Evolutionary conservation across 2,113 vertebrate genomes (phyloP).

Genomic region (Plecturocebus donacophilus): DNA sequence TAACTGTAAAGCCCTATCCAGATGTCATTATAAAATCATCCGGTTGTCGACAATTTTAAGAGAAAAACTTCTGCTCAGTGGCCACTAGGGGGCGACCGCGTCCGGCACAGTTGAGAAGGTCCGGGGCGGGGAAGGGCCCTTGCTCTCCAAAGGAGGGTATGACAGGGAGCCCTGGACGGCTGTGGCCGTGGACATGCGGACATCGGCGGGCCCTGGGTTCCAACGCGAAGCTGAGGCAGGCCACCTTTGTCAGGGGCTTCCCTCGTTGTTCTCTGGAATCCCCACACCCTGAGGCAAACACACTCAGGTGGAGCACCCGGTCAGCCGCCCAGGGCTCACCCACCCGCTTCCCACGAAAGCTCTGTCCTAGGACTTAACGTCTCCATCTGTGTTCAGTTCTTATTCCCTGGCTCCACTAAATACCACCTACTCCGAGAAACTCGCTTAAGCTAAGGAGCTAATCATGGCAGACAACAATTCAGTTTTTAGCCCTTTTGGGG

Average conservation of each 20-base stretch:
- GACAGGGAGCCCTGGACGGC: not conserved
- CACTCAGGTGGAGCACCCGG: not conserved
- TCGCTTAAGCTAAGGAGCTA: not conserved
- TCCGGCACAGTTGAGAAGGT: not conserved
- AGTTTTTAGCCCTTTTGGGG: not conserved
- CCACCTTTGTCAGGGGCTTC: not conserved
- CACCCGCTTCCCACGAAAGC: not conserved
- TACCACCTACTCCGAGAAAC: not conserved
- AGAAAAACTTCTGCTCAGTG: not conserved
- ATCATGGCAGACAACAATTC: not conserved
- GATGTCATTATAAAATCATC: not conserved
- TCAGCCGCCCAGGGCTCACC: not conserved
- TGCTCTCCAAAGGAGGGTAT: not conserved
- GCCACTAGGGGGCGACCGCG: slow-evolving; percentile 47
- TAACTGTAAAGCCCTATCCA: not conserved
- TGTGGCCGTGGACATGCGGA: not conserved
- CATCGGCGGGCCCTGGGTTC: not conserved
- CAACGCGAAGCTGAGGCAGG: not conserved
- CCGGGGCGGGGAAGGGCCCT: not conserved
- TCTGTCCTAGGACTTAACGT: not conserved
- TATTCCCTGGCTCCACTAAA: not conserved
- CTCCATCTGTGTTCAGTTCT: not conserved
- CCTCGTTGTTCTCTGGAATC: not conserved
- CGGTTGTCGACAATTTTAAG: not conserved
- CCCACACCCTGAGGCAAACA: not conserved